A percentile compares a stretch with the other conserved stretches of the same genome.
phyloP scores from a whole-genome alignment of 1,140 invertebrate species.

The Temnothorax curvispinosus region DNA sequence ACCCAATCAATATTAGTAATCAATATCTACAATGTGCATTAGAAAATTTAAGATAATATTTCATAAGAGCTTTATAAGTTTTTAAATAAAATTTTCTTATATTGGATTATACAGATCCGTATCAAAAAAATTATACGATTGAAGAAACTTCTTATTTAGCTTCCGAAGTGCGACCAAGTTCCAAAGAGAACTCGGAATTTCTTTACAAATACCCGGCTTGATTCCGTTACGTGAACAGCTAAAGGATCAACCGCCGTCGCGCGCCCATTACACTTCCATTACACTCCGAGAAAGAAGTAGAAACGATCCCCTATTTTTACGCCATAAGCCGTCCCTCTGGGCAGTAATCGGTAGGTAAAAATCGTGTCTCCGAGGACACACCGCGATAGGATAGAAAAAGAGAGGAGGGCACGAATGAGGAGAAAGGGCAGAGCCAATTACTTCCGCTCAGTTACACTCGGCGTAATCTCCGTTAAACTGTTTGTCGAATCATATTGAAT shows the following conservation, averaged over 20 bases:
- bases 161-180: not conserved
- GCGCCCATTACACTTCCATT: conserved; percentile 45
- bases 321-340: conserved; percentile 26
- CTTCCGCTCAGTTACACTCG: conserved; percentile 80
- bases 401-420: not conserved
- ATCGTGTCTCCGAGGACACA: conserved; percentile 54
- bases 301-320: conserved; percentile 49
- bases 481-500: conserved; percentile 83
- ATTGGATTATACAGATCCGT: not conserved
- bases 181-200: not conserved
- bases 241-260: conserved; percentile 40
- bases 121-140: not conserved
- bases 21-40: too few relatives aligned
- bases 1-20: too few relatives aligned
- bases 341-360: conserved; percentile 40
- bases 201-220: not conserved
- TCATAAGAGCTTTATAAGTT: too few relatives aligned
- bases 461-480: conserved; percentile 81
- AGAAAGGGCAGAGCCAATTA: conserved; percentile 72
- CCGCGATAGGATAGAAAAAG: not conserved
- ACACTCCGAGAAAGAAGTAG: conserved; percentile 25
- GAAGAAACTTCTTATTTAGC: not conserved
- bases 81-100: not conserved
- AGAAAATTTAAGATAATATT: too few relatives aligned
- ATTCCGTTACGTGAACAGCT: conserved; percentile 19